These are phyloP conservation scores for Nasua narica DNA, from an alignment of 2,797 vertebrate genomes.

Conservation along the genomic window DNA sequence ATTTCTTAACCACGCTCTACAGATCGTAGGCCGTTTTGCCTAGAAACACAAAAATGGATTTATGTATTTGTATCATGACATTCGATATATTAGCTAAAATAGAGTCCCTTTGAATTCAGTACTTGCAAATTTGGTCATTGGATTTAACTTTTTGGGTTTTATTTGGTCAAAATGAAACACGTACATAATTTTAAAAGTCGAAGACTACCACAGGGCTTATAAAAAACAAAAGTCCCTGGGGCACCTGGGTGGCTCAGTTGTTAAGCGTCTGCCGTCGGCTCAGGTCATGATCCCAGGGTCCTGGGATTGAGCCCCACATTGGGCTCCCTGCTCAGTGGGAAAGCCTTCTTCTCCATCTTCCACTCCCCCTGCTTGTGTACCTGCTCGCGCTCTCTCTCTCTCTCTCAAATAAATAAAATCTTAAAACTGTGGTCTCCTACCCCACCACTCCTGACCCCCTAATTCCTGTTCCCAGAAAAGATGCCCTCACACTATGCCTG, in stretches of 20 bases:
- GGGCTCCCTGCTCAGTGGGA: too few relatives aligned
- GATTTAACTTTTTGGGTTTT: not conserved
- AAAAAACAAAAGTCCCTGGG: not conserved
- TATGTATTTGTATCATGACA: not conserved
- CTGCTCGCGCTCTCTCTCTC: too few relatives aligned
- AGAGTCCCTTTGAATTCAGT: not conserved
- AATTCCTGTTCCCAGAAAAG: not conserved
- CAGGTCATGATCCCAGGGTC: too few relatives aligned
- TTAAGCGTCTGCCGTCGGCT: too few relatives aligned
- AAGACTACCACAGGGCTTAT: not conserved
- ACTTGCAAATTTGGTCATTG: conserved; percentile 9
- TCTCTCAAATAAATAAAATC: too few relatives aligned
- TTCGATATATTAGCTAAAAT: not conserved
- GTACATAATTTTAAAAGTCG: not conserved
- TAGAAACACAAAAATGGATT: conserved; percentile 5
- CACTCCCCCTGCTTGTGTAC: too few relatives aligned
- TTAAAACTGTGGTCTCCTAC: not conserved
- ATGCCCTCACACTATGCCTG: not conserved
- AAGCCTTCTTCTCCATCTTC: too few relatives aligned
- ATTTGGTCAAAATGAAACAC: not conserved
- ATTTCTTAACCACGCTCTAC: not conserved
- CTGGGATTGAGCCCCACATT: too few relatives aligned
- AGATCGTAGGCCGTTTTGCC: not conserved
- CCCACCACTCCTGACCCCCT: not conserved
- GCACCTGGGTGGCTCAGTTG: too few relatives aligned